A percentile compares a stretch with the other conserved stretches of the same genome.
Conservation (phyloP, 2,113 vertebrate genomes). For the Xiphorhynchus elegans region DNA sequence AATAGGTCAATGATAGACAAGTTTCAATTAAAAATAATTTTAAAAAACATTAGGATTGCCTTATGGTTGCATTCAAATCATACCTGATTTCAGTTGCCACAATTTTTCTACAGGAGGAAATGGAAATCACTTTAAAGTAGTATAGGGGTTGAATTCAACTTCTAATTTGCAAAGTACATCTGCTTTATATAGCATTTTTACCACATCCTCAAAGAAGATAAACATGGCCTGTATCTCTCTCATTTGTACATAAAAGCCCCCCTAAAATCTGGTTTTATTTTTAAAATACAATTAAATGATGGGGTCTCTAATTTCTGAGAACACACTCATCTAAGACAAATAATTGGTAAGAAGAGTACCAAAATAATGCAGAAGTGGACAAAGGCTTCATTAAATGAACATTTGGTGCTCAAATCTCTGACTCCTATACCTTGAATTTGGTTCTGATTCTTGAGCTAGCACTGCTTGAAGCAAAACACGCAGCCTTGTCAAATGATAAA, state of each 20-base stretch:
- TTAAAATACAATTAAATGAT: slow-evolving; percentile 65
- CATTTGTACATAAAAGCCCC: slow-evolving; percentile 33
- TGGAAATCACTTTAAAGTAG: slow-evolving; percentile 25
- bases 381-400: slow-evolving; percentile 19
- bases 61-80: slow-evolving; percentile 21
- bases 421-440: background rate
- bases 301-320: slow-evolving; percentile 49
- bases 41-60: background rate
- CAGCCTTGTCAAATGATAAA: slow-evolving; percentile 17
- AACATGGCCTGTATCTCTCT: slow-evolving; percentile 52
- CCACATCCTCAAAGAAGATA: slow-evolving; percentile 65
- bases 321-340: slow-evolving; percentile 38
- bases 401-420: background rate
- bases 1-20: background rate
- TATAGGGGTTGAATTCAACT: slow-evolving; percentile 39
- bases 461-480: background rate
- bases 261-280: slow-evolving; percentile 51
- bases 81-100: slow-evolving; percentile 32
- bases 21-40: background rate
- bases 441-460: background rate
- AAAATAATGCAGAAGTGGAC: background rate
- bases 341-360: slow-evolving; percentile 35
- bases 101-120: slow-evolving; percentile 2
- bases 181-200: slow-evolving; percentile 69
- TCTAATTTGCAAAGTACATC: slow-evolving; percentile 68